A percentile compares a stretch with the other conserved stretches of the same genome.
phyloP scores from a whole-genome alignment of 2,113 vertebrate species.

The Agapornis roseicollis region DNA sequence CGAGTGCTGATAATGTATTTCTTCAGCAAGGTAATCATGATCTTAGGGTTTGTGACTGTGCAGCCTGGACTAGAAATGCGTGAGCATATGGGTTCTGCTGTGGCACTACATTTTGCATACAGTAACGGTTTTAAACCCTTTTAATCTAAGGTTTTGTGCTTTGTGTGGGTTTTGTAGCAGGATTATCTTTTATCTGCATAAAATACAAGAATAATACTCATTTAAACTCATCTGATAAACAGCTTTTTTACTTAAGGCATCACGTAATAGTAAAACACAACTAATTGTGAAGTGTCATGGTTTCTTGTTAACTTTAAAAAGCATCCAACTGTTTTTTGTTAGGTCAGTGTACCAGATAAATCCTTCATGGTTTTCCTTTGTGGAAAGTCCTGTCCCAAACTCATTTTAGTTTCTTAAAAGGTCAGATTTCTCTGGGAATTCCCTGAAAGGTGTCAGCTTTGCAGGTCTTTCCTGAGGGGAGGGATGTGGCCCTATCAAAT shows the following conservation, averaged over 20 bases:
- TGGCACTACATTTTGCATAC: neutral
- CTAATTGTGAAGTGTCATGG: neutral
- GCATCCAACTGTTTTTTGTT: neutral
- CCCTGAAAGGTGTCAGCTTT: neutral
- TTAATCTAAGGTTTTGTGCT: neutral
- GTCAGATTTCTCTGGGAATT: neutral
- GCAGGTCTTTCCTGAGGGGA: neutral
- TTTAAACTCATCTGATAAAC: neutral
- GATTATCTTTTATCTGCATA: neutral
- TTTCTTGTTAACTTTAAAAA: neutral
- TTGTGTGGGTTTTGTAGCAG: neutral
- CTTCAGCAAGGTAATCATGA: conserved; percentile 92
- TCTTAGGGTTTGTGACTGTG: neutral
- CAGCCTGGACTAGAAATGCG: neutral
- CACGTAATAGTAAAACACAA: neutral
- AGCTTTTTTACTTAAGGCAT: neutral
- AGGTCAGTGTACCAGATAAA: neutral
- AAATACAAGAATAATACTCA: neutral
- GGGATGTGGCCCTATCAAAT: neutral
- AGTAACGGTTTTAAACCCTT: neutral
- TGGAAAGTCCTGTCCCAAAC: neutral
- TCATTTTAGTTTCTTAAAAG: neutral
- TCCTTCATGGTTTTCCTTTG: neutral
- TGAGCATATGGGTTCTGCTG: neutral
- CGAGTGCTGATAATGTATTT: conserved; percentile 93